phyloP scores from a whole-genome alignment of 1,140 invertebrate genomes.

The Lepidotrigona ventralis region DNA sequence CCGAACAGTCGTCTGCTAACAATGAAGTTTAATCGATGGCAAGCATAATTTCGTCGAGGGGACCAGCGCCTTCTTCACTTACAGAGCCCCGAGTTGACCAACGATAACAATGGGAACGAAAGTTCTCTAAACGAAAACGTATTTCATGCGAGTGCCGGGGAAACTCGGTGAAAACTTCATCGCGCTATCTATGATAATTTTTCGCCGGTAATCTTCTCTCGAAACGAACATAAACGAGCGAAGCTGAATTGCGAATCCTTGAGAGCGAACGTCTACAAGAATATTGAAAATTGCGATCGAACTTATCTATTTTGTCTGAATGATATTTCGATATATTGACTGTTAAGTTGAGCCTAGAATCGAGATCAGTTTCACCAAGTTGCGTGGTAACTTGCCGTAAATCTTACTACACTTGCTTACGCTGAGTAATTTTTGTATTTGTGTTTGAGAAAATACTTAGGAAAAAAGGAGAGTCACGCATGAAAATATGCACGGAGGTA shows the following conservation, averaged over 20 bases:
- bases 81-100: neutral
- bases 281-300: no score
- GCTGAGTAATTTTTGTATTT: no score
- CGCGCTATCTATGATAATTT: constrained; percentile 7
- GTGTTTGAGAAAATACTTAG: neutral
- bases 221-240: neutral
- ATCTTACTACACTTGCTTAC: no score
- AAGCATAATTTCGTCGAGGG: neutral
- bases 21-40: neutral
- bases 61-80: neutral
- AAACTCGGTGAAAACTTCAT: constrained; percentile 3
- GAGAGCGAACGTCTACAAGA: neutral
- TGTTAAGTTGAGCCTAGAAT: no score
- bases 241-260: neutral
- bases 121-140: constrained; percentile 6
- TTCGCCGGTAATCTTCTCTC: neutral
- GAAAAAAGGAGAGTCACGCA: no score
- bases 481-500: no score
- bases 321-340: no score
- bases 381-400: no score
- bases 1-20: neutral
- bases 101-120: constrained; percentile 38
- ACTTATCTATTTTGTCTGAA: neutral
- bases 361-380: no score
- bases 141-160: constrained; percentile 5